These are phyloP conservation scores for Stegodyphus dumicola DNA, from an alignment of 1,140 invertebrate species.

Conservation along the genomic window DNA sequence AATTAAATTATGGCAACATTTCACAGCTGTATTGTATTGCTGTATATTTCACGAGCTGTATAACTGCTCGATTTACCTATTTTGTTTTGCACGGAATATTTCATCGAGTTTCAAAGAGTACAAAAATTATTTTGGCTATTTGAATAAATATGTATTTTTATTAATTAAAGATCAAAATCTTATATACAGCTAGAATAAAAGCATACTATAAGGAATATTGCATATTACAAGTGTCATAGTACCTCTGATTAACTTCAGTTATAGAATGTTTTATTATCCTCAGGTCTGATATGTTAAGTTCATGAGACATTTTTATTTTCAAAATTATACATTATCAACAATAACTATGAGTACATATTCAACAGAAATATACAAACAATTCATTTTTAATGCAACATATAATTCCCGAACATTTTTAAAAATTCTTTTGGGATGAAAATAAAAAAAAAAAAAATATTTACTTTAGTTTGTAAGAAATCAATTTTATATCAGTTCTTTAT, in stretches of 20 bases:
- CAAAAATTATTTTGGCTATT: too few species aligned
- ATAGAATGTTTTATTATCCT: not conserved
- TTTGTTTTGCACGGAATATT: not conserved
- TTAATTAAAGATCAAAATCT: not conserved
- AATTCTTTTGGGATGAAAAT: too few species aligned
- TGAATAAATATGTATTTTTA: too few species aligned
- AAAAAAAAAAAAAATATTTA: not conserved
- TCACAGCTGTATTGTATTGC: too few species aligned
- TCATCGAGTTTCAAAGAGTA: too few species aligned
- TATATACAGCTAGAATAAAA: not conserved
- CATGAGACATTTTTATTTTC: not conserved
- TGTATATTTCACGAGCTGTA: too few species aligned
- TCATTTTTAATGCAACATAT: not conserved
- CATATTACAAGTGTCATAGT: not conserved
- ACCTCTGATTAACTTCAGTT: not conserved
- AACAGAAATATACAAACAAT: conserved; percentile 49
- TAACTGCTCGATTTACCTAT: not conserved
- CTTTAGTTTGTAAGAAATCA: not conserved
- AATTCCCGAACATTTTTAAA: not conserved
- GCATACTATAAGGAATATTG: not conserved
- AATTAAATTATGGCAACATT: too few species aligned
- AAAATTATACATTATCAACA: conserved; percentile 42
- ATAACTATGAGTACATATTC: conserved; percentile 46
- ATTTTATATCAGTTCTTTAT: too few species aligned
- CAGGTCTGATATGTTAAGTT: not conserved